phyloP scores from a whole-genome alignment of 1,140 invertebrate species.

The Pentalonia nigronervosa region DNA sequence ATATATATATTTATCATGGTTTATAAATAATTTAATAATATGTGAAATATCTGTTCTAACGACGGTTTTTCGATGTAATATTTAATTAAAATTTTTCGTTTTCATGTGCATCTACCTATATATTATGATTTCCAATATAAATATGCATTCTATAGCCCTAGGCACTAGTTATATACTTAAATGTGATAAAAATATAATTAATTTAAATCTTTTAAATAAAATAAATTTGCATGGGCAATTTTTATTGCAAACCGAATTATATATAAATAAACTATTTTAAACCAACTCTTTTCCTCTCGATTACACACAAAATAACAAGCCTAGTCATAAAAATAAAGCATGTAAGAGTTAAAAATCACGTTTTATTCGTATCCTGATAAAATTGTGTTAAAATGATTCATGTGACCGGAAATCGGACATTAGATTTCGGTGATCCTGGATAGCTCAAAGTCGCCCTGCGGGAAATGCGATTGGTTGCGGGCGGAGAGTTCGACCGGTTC shows the following conservation, averaged over 20 bases:
- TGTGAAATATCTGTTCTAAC: background rate
- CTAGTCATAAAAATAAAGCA: background rate
- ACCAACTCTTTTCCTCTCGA: background rate
- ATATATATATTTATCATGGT: no score
- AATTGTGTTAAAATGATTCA: background rate
- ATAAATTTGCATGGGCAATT: background rate
- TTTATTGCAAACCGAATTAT: background rate
- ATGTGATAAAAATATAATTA: background rate
- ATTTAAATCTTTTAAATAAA: background rate
- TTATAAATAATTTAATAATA: no score
- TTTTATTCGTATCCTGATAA: background rate
- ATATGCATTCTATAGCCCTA: no score
- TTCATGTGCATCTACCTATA: no score
- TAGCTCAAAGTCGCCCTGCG: background rate
- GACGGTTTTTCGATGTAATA: background rate
- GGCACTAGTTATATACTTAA: no score
- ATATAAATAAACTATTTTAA: background rate
- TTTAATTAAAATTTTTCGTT: background rate
- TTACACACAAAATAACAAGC: background rate
- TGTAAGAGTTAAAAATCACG: background rate
- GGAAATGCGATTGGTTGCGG: background rate
- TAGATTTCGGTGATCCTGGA: background rate
- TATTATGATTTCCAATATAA: no score
- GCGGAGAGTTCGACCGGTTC: background rate
- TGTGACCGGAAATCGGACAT: background rate